Evolutionary conservation across 35 echinoderm and acorn worm genomes (phyloP), one percentile per base, ranked within the genome.

Genomic region (Amphiura filiformis): DNA sequence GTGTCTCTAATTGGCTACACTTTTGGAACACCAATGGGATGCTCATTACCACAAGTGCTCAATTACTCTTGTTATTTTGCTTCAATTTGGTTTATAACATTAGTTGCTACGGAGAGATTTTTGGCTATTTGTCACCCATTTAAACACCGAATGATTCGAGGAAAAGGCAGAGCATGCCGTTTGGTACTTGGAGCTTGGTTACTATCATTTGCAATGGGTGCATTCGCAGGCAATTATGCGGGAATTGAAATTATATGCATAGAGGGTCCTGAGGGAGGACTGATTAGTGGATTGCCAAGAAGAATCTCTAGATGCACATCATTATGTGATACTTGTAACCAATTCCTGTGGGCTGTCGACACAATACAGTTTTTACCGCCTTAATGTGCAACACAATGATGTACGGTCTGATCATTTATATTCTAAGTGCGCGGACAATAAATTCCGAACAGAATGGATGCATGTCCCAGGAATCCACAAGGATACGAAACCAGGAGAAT

Each of bases 31-130:
- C 61, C 61, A 1, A 13, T 70, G 7, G 61, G 61, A 70, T 70
- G 61, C 26, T 70, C 61, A 26, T 5, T n/a, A 2, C 61, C 61
- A 30, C 9, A 70, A 15, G 9, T 70, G 2, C 61, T 70, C 2
- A 70, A 70, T 30, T 70, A 70, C 28, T 70, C 61, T 11, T 70
- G 61, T 70, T 70, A 70, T 70, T 70, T 70, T 70, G 61, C 61
- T 70, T 70, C 61, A 3, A 70, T 70, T n/a, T 70, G 61, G 61
- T 70, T 70, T n/a, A 30, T 70, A 2, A 70, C 61, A 4, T n/a
- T 70, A n/a, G 61, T 70, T n/a, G 61, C 61, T n/a, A 70, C 61
- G 15, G 61, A 70, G 28, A 70, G 61, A 70, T 70, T 15, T 70
- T 70, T 70, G 26, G 61, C 61, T 70, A 70, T 70, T 26, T 70